Conservation (phyloP, 2,888 invertebrate species). For the Hetaerina titia region DNA sequence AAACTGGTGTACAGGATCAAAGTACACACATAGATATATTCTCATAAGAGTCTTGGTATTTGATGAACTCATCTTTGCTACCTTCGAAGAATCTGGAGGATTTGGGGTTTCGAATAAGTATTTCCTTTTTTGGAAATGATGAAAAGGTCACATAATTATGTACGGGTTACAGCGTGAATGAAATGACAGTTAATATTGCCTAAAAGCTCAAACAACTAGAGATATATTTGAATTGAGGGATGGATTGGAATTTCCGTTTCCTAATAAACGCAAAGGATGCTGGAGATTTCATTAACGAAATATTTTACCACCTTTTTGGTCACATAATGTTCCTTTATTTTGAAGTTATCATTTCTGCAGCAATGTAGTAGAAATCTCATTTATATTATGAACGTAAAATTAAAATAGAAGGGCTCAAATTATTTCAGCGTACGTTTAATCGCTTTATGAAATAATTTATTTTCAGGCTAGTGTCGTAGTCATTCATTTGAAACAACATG, state of each 20-base stretch:
- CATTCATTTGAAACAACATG: slow-evolving; percentile 35
- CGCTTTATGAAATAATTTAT: background rate
- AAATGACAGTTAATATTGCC: background rate
- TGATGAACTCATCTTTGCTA: background rate
- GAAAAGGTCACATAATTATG: background rate
- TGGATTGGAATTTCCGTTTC: background rate
- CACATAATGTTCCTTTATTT: background rate
- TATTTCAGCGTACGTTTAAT: background rate
- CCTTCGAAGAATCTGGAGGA: background rate
- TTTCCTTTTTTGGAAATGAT: background rate
- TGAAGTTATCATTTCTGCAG: background rate
- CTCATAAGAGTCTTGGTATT: background rate
- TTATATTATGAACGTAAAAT: background rate
- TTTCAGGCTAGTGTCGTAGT: background rate
- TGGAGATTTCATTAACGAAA: background rate
- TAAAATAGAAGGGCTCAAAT: background rate
- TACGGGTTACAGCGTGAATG: background rate
- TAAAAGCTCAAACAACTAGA: too few relatives aligned
- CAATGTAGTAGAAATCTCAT: background rate
- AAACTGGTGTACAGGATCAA: background rate
- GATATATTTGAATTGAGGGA: background rate
- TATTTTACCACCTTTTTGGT: background rate
- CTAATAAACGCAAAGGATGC: background rate
- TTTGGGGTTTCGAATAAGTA: background rate
- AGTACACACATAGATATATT: background rate